Percentiles rank a stretch among this genome's conserved stretches.
These are phyloP conservation scores for Eupithecia inturbata DNA, from an alignment of 2,888 invertebrate species.

Conservation along the genomic window DNA sequence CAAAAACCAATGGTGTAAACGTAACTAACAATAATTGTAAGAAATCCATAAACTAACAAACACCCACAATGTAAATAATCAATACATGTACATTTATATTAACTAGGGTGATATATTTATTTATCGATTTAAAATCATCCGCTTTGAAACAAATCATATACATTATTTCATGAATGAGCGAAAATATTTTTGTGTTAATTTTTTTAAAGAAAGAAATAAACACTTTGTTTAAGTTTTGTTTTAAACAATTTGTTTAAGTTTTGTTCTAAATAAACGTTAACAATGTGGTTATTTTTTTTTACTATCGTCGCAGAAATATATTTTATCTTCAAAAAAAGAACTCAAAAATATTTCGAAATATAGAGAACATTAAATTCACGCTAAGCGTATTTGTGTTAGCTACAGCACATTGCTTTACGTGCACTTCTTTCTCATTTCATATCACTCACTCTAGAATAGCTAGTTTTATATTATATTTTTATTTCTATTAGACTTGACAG, in stretches of 20 bases:
- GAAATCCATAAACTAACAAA: conserved; percentile 25
- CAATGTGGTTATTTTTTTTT: background rate
- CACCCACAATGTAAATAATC: conserved; percentile 46
- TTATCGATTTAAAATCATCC: conserved; percentile 40
- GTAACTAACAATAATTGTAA: conserved; percentile 37
- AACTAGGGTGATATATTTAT: conserved; percentile 46
- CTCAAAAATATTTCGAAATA: conserved; percentile 26
- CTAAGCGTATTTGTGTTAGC: conserved; percentile 40
- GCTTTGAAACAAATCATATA: conserved; percentile 30
- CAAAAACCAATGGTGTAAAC: background rate
- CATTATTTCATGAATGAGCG: background rate
- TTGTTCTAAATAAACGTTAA: background rate
- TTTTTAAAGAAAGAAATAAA: background rate
- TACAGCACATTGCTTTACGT: conserved; percentile 49
- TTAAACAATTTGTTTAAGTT: background rate
- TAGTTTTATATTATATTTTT: conserved; percentile 35
- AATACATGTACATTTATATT: conserved; percentile 37
- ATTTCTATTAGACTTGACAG: conserved; percentile 36
- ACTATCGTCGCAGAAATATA: background rate
- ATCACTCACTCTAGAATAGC: conserved; percentile 47
- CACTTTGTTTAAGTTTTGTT: too few species aligned
- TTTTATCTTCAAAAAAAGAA: background rate
- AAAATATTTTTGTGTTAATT: conserved; percentile 29
- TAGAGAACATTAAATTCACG: conserved; percentile 17
- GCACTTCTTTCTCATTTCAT: conserved; percentile 49